Base-by-base conservation (phyloP, 2,113 vertebrate species). In the Bufo gargarizans region DNA sequence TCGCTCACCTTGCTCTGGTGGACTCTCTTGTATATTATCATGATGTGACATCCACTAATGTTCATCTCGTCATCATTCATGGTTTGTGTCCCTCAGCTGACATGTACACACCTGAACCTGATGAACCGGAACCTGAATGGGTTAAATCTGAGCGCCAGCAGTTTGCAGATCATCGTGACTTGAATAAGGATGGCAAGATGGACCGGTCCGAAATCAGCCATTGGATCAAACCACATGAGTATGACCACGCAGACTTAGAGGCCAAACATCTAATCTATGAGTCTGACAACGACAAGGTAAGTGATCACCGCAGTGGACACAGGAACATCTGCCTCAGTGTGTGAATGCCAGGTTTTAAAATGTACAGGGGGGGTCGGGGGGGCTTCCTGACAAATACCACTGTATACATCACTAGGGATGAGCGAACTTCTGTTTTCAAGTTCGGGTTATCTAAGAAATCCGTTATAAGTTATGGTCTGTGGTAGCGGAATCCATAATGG, bases 191-290 rank as follows among this genome's bases (percentile, higher is more conserved):
- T 0, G 97, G 97, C 1, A 93, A 91, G 78, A 91, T 98, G 91
- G 96, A 98, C 20, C 89, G 90, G 13, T 61, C 9, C 0, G 97
- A 98, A 89, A 94, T 98, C 0, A 93, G 95, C 49, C 88, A 95
- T 33, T 98, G 97, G 97, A 94, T 98, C 89, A 91, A 97, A 55
- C 97, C 97, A 0, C 93, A 93, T 0, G 95, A 97, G 74, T 94
- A 97, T 0, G 96, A 98, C 92, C 97, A 97, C 43, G 94, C 96
- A 0, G 94, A 96, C 77, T 96, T 96, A 22, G 97, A 98, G 83
- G 96, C 97, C 90, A 96, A 94, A 84, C 97, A 98, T 89, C 90
- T 98, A 67, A 95, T 98, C 84, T 94, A 95, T 0, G 97, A 97
- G 91, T 97, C 96, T 0, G 97, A 98, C 91, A 93, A 89, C 0